Conservation (phyloP, 2,113 vertebrate genomes). For the Cryptomyrus ogoouensis region DNA sequence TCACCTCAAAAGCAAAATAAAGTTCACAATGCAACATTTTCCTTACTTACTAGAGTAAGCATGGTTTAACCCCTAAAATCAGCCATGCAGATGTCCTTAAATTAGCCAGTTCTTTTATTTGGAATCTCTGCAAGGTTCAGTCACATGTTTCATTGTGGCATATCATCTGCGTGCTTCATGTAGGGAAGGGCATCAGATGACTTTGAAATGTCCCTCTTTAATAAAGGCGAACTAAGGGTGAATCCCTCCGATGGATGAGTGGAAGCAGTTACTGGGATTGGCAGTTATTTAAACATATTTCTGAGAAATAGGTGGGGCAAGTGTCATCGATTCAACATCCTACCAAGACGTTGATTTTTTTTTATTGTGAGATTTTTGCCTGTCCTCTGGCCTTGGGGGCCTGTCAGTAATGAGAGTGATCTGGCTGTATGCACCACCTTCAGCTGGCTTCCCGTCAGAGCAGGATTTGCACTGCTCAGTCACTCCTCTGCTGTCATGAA, state of each 20-base stretch:
- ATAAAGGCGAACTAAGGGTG: not conserved
- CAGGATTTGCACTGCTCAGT: not conserved
- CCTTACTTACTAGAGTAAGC: not conserved
- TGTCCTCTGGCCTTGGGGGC: not conserved
- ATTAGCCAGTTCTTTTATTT: not conserved
- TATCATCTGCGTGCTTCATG: not conserved
- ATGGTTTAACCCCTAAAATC: too few relatives aligned
- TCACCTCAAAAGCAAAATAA: not conserved
- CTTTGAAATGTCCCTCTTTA: not conserved
- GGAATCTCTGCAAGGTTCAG: not conserved
- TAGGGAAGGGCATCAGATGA: not conserved
- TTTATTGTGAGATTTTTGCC: not conserved
- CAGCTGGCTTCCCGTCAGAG: conserved; percentile 5
- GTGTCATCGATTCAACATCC: not conserved
- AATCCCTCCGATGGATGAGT: not conserved
- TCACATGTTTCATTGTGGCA: not conserved
- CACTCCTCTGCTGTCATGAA: not conserved
- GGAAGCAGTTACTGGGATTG: not conserved
- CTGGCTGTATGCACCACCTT: not conserved
- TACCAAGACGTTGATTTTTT: not conserved
- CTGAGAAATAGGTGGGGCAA: not conserved
- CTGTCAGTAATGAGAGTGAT: not conserved
- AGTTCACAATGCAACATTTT: not conserved
- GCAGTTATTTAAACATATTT: too few relatives aligned
- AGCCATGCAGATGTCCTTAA: not conserved